Percentiles rank a stretch among this genome's conserved stretches.
These are phyloP conservation scores for Heterotis niloticus DNA, from an alignment of 2,113 vertebrate genomes.

Conservation along the genomic window DNA sequence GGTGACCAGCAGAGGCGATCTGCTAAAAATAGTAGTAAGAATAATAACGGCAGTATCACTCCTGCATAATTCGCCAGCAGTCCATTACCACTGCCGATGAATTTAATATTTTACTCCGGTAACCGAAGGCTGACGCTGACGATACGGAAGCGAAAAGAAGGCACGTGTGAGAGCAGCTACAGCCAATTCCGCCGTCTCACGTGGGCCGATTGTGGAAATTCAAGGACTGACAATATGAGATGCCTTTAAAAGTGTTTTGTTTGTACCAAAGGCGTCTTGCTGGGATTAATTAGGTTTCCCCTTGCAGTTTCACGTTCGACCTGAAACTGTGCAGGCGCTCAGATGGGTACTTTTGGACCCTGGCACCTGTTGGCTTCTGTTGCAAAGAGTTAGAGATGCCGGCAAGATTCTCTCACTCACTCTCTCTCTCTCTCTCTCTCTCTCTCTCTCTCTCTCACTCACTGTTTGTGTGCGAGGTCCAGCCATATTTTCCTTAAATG, in stretches of 20 bases:
- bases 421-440: neutral
- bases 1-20: too few species aligned
- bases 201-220: neutral
- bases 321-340: neutral
- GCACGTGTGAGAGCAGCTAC: neutral
- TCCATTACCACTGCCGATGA: too few species aligned
- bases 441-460: neutral
- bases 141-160: neutral
- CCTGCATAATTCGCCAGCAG: too few species aligned
- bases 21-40: too few species aligned
- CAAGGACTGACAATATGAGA: neutral
- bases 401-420: neutral
- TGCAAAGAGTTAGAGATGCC: neutral
- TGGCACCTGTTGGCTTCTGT: neutral
- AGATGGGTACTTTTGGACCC: neutral
- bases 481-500: conserved; percentile 3
- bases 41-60: too few species aligned
- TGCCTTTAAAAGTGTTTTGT: neutral
- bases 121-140: too few species aligned
- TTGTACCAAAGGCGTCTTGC: neutral
- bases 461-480: neutral
- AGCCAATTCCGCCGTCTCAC: neutral
- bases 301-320: neutral
- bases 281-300: neutral
- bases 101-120: too few species aligned